Conservation (phyloP, 2,113 vertebrate species). For the Apteryx mantelli region DNA sequence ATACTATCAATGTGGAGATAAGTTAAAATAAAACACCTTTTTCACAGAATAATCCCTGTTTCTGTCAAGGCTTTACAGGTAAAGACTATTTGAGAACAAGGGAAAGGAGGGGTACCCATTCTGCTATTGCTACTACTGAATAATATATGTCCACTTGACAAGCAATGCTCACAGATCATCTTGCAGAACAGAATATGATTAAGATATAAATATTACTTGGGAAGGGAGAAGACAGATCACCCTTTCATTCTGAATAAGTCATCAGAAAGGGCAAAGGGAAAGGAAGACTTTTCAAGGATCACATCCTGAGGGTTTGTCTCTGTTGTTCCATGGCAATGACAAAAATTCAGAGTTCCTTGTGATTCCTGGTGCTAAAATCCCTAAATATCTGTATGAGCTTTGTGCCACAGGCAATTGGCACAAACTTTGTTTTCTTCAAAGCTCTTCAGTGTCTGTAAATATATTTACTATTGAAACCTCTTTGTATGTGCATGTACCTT, state of each 20-base stretch:
- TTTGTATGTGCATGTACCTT: neutral
- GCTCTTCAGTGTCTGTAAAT: neutral
- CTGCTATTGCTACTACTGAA: neutral
- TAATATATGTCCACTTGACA: constrained; percentile 43
- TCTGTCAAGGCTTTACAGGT: neutral
- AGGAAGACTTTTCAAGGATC: neutral
- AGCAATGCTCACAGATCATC: constrained; percentile 33
- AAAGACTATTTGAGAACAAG: neutral
- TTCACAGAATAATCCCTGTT: neutral
- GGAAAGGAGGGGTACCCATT: neutral
- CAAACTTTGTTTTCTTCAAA: neutral
- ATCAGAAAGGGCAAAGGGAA: neutral
- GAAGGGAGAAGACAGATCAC: constrained; percentile 1
- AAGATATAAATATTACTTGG: neutral
- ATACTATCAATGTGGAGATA: neutral
- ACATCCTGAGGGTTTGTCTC: neutral
- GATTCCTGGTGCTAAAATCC: neutral
- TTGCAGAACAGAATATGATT: constrained; percentile 19
- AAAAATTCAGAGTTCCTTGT: neutral
- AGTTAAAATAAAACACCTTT: neutral
- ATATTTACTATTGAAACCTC: neutral
- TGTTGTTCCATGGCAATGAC: neutral
- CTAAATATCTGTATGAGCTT: neutral
- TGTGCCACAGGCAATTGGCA: neutral
- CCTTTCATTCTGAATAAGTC: neutral